These are phyloP conservation scores for Leptinotarsa haldemani DNA, from an alignment of 2,888 invertebrate genomes.

Conservation along the genomic window DNA sequence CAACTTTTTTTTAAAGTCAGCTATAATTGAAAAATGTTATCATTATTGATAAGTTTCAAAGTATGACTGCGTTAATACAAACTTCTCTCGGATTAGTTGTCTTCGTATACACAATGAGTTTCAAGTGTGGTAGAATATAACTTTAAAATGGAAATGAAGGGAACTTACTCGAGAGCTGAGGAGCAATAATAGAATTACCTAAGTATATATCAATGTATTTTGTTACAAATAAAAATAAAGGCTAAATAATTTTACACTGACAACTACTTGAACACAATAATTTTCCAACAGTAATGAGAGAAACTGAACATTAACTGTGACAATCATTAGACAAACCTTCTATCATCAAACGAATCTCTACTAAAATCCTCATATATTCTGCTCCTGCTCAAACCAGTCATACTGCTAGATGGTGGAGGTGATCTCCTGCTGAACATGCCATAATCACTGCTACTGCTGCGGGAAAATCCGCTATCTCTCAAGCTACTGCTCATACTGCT, in stretches of 20 bases:
- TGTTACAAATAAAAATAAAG: too few species aligned
- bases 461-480: constrained; percentile 73
- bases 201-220: constrained; percentile 1
- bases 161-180: too few species aligned
- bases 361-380: constrained; percentile 90
- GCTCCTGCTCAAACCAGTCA: constrained; percentile 63
- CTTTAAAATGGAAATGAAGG: constrained; percentile 14
- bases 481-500: constrained; percentile 75
- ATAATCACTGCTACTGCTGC: constrained; percentile 71
- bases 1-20: too few species aligned
- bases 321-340: constrained; percentile 70
- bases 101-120: too few species aligned
- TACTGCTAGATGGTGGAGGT: constrained; percentile 64
- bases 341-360: constrained; percentile 88
- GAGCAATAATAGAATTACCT: constrained; percentile 13
- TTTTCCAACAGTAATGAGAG: too few species aligned
- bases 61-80: too few species aligned
- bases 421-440: constrained; percentile 87
- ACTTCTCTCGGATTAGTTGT: too few species aligned
- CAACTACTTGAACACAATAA: too few species aligned
- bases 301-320: too few species aligned
- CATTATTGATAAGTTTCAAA: too few species aligned
- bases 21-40: too few species aligned
- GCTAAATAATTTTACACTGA: neutral
- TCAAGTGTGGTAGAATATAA: too few species aligned